Conservation (phyloP, 37 sponge, comb jelly and placozoan genomes). For the Axinella damicornis region DNA sequence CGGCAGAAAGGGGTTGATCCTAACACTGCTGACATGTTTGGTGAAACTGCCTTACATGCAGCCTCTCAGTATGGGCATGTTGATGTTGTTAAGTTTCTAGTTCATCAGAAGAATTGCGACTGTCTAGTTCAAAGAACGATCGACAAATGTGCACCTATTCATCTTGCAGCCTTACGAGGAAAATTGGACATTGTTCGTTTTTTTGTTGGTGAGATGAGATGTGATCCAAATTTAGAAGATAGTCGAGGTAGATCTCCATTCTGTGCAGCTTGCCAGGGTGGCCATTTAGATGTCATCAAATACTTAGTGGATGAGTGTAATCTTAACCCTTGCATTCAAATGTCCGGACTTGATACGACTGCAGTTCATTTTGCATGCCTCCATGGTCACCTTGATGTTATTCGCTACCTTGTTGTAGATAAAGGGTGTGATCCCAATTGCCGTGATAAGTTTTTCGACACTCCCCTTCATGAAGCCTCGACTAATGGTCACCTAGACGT, state of each 20-base stretch:
- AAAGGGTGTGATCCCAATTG: not conserved
- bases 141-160: too few species aligned
- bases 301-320: conserved; percentile 15
- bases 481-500: conserved; percentile 48
- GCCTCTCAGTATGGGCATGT: conserved; percentile 55
- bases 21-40: conserved; percentile 17
- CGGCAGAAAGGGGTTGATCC: not conserved
- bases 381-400: too few species aligned
- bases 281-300: conserved; percentile 17
- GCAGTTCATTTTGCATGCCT: too few species aligned
- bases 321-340: too few species aligned
- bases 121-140: not conserved
- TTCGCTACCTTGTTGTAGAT: too few species aligned
- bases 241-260: not conserved
- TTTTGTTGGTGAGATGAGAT: not conserved
- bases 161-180: not conserved
- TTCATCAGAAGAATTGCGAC: not conserved
- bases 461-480: conserved; percentile 65
- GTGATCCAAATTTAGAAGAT: not conserved
- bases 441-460: conserved; percentile 40
- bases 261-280: conserved; percentile 10
- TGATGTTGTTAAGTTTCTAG: conserved; percentile 36
- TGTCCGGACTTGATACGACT: too few species aligned
- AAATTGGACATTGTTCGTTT: not conserved
- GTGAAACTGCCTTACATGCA: conserved; percentile 52